Conservation (phyloP, 2,888 invertebrate species). For the Anarsia innoxiella region DNA sequence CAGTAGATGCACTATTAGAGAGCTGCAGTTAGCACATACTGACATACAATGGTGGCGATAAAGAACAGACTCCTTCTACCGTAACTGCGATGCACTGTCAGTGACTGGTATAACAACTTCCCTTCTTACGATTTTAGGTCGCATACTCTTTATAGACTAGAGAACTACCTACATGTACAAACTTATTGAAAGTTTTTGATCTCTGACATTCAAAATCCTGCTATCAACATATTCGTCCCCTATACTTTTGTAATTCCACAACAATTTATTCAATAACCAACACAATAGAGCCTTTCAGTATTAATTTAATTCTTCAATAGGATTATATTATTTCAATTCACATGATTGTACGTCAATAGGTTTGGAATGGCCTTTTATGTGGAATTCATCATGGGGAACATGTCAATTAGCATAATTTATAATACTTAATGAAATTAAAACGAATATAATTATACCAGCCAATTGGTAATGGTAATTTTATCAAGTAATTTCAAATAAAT, state of each 20-base stretch:
- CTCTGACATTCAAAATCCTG: no score
- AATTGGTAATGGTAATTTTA: no score
- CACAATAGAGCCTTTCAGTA: slow-evolving; percentile 5
- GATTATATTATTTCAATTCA: not conserved
- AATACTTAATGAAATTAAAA: no score
- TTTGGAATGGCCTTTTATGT: slow-evolving; percentile 2
- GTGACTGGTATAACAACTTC: slow-evolving; percentile 38
- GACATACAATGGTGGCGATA: slow-evolving; percentile 31
- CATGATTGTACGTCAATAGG: not conserved
- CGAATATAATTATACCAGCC: no score
- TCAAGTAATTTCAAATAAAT: no score
- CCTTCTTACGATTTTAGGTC: slow-evolving; percentile 21
- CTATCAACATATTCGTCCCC: not conserved
- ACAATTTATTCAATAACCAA: slow-evolving; percentile 4
- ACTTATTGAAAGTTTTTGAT: slow-evolving; percentile 7
- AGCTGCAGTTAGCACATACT: slow-evolving; percentile 13
- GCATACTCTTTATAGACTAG: no score
- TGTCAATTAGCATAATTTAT: no score
- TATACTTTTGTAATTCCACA: not conserved
- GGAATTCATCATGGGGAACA: slow-evolving; percentile 6
- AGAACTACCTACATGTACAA: no score
- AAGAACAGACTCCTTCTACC: slow-evolving; percentile 32
- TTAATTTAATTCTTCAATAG: slow-evolving; percentile 2
- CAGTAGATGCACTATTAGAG: slow-evolving; percentile 7
- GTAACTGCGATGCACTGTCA: slow-evolving; percentile 34